These are phyloP conservation scores for Argynnis bischoffii DNA, from an alignment of 2,888 invertebrate genomes.

Conservation along the genomic window DNA sequence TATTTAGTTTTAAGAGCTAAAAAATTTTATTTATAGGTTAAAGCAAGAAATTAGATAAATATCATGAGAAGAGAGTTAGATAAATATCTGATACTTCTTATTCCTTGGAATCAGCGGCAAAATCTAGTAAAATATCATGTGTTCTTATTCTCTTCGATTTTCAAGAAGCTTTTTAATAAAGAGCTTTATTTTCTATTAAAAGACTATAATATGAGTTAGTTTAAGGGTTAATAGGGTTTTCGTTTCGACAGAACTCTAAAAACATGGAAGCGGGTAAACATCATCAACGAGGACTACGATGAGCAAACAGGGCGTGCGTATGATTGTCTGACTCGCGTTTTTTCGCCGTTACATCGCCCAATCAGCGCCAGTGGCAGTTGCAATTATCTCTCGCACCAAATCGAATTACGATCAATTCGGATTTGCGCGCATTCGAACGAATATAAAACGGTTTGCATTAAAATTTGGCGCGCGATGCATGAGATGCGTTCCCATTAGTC, in stretches of 20 bases:
- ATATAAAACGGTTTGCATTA: slow-evolving; percentile 83
- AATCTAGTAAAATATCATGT: too few species aligned
- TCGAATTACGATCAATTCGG: slow-evolving; percentile 83
- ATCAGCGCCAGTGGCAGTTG: slow-evolving; percentile 81
- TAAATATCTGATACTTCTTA: too few species aligned
- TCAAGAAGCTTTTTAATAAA: too few species aligned
- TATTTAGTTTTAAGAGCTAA: too few species aligned
- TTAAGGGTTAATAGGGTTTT: slow-evolving; percentile 33
- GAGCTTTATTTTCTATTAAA: too few species aligned
- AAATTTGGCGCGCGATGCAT: slow-evolving; percentile 79
- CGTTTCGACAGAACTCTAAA: slow-evolving; percentile 35
- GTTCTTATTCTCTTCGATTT: too few species aligned
- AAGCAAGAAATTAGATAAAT: too few species aligned
- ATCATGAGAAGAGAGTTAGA: too few species aligned
- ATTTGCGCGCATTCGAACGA: slow-evolving; percentile 80
- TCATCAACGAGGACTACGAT: slow-evolving; percentile 68
- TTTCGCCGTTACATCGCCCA: slow-evolving; percentile 69
- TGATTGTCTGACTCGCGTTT: slow-evolving; percentile 69
- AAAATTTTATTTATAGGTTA: too few species aligned
- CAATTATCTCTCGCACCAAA: slow-evolving; percentile 80
- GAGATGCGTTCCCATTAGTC: slow-evolving; percentile 79
- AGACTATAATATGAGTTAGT: background rate
- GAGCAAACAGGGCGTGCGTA: slow-evolving; percentile 72
- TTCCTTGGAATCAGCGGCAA: too few species aligned
- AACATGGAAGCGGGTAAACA: slow-evolving; percentile 68